These are phyloP conservation scores for Helarctos malayanus DNA, from an alignment of 2,797 vertebrate species.

Conservation along the genomic window DNA sequence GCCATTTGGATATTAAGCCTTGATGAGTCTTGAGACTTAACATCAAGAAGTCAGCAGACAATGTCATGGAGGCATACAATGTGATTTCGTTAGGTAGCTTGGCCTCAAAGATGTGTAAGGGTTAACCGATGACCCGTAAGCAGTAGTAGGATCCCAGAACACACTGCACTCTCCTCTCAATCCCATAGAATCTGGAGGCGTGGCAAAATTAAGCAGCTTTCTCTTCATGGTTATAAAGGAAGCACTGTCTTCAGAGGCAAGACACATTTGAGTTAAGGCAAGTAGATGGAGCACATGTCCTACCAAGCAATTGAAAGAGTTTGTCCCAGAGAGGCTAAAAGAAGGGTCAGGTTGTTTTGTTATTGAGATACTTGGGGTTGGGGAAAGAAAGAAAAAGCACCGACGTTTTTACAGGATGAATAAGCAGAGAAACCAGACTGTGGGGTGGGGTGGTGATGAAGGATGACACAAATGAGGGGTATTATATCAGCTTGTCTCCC, in stretches of 20 bases:
- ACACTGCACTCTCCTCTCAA: not conserved
- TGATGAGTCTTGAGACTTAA: not conserved
- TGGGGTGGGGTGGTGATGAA: not conserved
- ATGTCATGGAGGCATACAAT: not conserved
- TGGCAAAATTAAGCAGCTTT: not conserved
- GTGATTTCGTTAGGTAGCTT: not conserved
- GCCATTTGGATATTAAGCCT: not conserved
- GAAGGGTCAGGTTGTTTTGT: not conserved
- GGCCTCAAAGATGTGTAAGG: not conserved
- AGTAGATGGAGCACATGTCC: not conserved
- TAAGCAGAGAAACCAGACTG: not conserved
- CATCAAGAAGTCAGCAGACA: not conserved
- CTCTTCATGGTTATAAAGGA: not conserved
- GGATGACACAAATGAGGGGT: not conserved
- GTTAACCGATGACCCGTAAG: not conserved
- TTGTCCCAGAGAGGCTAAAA: not conserved
- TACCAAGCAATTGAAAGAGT: not conserved
- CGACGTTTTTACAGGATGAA: not conserved
- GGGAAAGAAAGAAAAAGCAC: not conserved
- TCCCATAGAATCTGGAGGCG: not conserved
- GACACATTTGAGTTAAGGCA: not conserved
- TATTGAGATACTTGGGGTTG: not conserved
- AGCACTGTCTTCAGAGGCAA: not conserved
- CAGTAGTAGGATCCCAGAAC: not conserved
- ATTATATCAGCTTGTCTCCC: not conserved